Conservation (phyloP, 2,113 vertebrate species). For the Notothenia rossii region DNA sequence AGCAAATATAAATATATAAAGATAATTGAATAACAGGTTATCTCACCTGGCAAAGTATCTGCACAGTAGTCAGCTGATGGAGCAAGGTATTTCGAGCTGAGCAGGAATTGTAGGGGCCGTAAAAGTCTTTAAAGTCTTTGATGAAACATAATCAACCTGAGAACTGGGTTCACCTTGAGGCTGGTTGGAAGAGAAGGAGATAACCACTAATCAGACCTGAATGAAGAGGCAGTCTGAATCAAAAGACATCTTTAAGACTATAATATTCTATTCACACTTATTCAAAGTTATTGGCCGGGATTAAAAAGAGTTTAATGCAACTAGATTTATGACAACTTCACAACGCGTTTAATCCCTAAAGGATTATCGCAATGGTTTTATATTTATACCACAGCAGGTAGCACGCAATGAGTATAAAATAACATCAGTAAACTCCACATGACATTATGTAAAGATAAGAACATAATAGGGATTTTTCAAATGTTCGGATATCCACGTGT, state of each 20-base stretch:
- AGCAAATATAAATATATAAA: background rate
- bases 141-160: conserved; percentile 23
- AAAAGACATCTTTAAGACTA: background rate
- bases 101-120: background rate
- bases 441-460: background rate
- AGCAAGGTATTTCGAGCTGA: background rate
- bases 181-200: conserved; percentile 14
- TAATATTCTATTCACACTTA: background rate
- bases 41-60: background rate
- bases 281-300: background rate
- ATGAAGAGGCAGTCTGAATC: background rate
- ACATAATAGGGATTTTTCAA: background rate
- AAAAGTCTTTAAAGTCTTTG: background rate
- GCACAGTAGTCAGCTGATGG: background rate
- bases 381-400: background rate
- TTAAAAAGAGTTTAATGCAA: background rate
- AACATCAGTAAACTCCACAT: background rate
- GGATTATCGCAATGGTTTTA: background rate
- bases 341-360: background rate
- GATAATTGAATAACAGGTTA: background rate
- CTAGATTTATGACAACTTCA: background rate
- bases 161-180: background rate
- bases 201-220: conserved; percentile 17
- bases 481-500: background rate
- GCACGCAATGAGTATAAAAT: background rate